These are phyloP conservation scores for Onychomys leucogaster DNA, from an alignment of 2,797 vertebrate species.

Conservation along the genomic window DNA sequence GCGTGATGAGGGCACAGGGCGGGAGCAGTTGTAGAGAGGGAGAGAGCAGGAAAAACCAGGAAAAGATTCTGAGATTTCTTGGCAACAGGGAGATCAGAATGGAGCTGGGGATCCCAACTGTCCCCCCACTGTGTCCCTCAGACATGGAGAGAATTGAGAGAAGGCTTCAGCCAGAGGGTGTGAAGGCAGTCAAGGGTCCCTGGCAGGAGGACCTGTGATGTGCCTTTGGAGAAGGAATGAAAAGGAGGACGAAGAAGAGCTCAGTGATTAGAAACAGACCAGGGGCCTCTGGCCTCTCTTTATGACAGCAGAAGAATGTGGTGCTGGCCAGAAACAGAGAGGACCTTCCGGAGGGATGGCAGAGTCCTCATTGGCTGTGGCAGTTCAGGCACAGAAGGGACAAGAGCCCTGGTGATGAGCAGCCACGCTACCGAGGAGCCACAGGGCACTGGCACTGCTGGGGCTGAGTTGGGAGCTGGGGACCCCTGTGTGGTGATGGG, in stretches of 20 bases:
- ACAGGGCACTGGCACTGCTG: accelerated
- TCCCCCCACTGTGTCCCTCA: neutral
- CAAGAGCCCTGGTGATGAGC: neutral
- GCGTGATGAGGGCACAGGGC: neutral
- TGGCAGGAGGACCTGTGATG: neutral
- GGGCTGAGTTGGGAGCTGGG: neutral
- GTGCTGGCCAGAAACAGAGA: neutral
- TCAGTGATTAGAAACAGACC: neutral
- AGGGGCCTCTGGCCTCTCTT: neutral
- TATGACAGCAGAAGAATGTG: neutral
- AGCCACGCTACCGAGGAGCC: neutral
- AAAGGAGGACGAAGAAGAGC: neutral
- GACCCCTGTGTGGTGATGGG: neutral
- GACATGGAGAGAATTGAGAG: neutral
- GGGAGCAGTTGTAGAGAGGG: neutral
- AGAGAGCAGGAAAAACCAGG: neutral
- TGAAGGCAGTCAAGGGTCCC: neutral
- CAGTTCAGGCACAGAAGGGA: neutral
- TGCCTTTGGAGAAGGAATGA: neutral
- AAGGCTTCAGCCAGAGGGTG: neutral
- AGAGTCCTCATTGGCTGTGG: no score
- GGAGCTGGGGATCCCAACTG: neutral
- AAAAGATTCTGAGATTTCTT: neutral
- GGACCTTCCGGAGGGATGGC: neutral
- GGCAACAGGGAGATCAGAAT: neutral